phyloP scores from a whole-genome alignment of 2,113 vertebrate genomes.

The Vulpes lagopus region DNA sequence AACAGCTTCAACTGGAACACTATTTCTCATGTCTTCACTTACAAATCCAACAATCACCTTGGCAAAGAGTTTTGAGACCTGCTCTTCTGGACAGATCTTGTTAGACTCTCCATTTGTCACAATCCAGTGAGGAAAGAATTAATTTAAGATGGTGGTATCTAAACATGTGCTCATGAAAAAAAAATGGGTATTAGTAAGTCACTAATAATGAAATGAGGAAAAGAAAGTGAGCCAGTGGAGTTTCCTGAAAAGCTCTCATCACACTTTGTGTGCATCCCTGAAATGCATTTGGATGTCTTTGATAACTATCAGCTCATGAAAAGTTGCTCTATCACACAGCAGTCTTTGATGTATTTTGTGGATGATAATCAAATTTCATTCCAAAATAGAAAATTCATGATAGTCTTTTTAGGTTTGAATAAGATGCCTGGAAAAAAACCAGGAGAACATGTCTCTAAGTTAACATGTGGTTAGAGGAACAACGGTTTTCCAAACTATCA shows the following conservation, averaged over 20 bases:
- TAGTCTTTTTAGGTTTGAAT: not conserved
- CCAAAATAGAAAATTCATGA: not conserved
- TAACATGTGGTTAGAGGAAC: not conserved
- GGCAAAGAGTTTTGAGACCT: not conserved
- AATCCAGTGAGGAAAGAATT: conserved; percentile 34
- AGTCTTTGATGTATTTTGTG: not conserved
- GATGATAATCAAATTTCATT: not conserved
- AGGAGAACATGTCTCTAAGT: not conserved
- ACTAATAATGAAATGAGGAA: not conserved
- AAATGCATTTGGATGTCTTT: not conserved
- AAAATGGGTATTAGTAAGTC: conserved; percentile 26
- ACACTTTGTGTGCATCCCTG: not conserved
- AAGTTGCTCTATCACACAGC: not conserved
- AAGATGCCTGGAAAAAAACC: not conserved
- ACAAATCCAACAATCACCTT: conserved; percentile 1
- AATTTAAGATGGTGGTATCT: not conserved
- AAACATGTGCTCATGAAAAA: not conserved
- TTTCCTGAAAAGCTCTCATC: not conserved
- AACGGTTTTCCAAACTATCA: not conserved
- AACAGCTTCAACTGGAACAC: not conserved
- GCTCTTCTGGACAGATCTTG: not conserved
- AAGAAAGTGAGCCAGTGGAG: not conserved
- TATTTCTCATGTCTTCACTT: not conserved
- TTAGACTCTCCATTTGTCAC: not conserved
- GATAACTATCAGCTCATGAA: not conserved